phyloP scores from a whole-genome alignment of 2,797 vertebrate species.

The Gymnodraco acuticeps region DNA sequence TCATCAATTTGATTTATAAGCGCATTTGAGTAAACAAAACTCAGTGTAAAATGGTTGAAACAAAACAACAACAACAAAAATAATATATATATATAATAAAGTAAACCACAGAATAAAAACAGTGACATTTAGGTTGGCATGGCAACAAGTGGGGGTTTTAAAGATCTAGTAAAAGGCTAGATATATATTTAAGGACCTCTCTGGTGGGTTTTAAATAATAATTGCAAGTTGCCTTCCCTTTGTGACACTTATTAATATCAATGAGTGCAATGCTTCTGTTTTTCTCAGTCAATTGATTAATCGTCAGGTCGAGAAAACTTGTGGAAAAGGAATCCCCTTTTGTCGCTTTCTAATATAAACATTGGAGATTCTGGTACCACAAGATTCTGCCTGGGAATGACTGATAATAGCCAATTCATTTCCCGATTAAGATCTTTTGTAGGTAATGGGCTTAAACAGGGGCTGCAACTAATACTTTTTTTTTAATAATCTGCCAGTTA shows the following conservation, averaged over 20 bases:
- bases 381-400: neutral
- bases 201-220: neutral
- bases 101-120: no score
- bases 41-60: no score
- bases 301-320: neutral
- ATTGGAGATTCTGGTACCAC: neutral
- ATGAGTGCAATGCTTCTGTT: neutral
- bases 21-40: no score
- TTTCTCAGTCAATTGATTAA: neutral
- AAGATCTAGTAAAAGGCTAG: no score
- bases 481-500: neutral
- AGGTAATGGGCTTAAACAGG: neutral
- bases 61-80: no score
- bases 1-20: no score
- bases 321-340: neutral
- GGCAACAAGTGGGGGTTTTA: no score
- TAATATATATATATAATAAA: no score
- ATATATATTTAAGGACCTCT: neutral
- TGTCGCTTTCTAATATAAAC: neutral
- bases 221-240: neutral
- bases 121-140: no score
- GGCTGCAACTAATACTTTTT: neutral
- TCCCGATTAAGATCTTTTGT: neutral
- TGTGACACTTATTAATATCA: neutral
- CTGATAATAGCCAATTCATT: neutral